These are phyloP conservation scores for Hylyphantes graminicola DNA, from an alignment of 1,140 invertebrate species.

Conservation along the genomic window DNA sequence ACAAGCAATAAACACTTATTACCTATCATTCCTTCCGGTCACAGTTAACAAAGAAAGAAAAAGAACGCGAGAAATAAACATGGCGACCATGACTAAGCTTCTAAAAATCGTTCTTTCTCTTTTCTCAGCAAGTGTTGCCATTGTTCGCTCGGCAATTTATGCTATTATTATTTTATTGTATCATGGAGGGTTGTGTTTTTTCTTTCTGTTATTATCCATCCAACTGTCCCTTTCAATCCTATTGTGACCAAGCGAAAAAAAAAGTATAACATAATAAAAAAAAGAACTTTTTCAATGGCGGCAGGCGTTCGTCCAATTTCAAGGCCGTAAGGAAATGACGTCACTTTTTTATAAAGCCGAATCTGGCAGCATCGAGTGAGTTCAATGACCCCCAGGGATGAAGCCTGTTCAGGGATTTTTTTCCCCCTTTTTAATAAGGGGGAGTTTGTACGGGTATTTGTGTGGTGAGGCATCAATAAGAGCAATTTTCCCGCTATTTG, in stretches of 20 bases:
- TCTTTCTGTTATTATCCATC: conserved; percentile 1
- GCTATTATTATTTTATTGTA: conserved; percentile 31
- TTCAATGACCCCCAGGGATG: conserved; percentile 15
- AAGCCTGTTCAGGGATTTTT: background rate
- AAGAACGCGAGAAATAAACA: conserved; percentile 33
- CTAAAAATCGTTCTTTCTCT: conserved; percentile 20
- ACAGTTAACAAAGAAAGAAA: conserved; percentile 29
- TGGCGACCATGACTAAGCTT: conserved; percentile 21
- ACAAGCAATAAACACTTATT: conserved; percentile 13
- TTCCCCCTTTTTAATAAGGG: background rate
- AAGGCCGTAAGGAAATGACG: conserved; percentile 53
- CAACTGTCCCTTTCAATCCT: conserved; percentile 46
- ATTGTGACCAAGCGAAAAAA: conserved; percentile 30
- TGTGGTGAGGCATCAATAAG: conserved; percentile 4
- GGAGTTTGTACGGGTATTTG: conserved; percentile 4
- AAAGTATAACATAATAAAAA: background rate
- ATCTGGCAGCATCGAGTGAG: background rate
- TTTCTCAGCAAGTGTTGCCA: conserved; percentile 11
- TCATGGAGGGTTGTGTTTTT: conserved; percentile 14
- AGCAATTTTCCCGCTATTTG: background rate
- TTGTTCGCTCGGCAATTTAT: conserved; percentile 39
- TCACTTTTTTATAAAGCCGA: conserved; percentile 29
- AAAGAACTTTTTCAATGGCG: conserved; percentile 29
- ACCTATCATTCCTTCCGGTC: conserved; percentile 21
- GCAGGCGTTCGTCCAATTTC: conserved; percentile 40